Evolutionary conservation across 1,140 invertebrate species (phyloP).

Genomic region (Drosophila carrolli): DNA sequence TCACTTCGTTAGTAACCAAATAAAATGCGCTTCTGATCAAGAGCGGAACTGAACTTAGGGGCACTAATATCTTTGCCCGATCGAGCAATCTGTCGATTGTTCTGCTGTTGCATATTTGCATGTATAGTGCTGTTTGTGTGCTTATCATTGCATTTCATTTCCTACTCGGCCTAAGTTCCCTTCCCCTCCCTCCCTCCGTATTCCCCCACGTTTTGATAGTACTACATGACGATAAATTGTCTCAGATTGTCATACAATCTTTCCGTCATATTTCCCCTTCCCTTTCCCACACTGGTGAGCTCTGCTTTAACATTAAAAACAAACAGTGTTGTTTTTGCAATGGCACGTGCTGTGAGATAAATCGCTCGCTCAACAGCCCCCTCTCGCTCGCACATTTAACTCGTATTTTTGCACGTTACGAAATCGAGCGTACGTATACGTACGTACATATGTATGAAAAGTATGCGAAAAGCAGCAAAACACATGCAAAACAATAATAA

Average conservation of each 20-base stretch:
- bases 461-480: conserved; percentile 49
- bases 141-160: conserved; percentile 77
- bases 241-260: conserved; percentile 42
- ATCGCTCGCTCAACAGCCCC: conserved; percentile 10
- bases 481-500: conserved; percentile 58
- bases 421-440: conserved; percentile 49
- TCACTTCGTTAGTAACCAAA: neutral
- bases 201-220: conserved; percentile 11
- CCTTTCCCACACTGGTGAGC: conserved; percentile 31
- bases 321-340: conserved; percentile 68
- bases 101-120: conserved; percentile 61
- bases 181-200: conserved; percentile 1
- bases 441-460: conserved; percentile 23
- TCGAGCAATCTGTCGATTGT: conserved; percentile 28
- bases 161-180: conserved; percentile 46
- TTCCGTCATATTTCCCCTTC: conserved; percentile 27
- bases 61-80: conserved; percentile 14
- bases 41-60: conserved; percentile 37
- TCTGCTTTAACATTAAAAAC: conserved; percentile 67
- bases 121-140: conserved; percentile 60
- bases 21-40: conserved; percentile 10
- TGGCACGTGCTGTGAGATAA: conserved; percentile 74
- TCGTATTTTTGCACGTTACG: conserved; percentile 63
- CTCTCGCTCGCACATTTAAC: conserved; percentile 28
- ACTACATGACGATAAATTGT: conserved; percentile 52